phyloP scores from a whole-genome alignment of 2,113 vertebrate species.

The Piprites chloris region DNA sequence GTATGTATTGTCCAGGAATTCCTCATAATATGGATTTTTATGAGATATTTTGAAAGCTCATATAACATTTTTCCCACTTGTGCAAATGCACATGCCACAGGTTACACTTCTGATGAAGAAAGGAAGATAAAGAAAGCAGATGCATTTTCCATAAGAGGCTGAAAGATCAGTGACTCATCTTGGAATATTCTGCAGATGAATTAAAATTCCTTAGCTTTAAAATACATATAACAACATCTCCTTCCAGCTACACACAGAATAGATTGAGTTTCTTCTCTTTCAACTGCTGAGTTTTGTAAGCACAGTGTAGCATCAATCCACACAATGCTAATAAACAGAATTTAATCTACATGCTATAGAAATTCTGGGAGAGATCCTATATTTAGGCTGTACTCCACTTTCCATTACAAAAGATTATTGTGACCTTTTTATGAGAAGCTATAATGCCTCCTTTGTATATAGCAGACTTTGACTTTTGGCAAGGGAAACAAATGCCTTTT shows the following conservation, averaged over 20 bases:
- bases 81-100: background rate
- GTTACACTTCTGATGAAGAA: background rate
- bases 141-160: background rate
- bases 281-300: background rate
- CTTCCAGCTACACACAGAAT: background rate
- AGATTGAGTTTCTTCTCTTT: background rate
- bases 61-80: background rate
- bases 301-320: background rate
- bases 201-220: background rate
- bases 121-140: background rate
- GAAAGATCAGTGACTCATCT: background rate
- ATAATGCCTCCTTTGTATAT: slow-evolving; percentile 59
- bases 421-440: slow-evolving; percentile 47
- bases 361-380: slow-evolving; percentile 39
- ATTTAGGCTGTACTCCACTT: slow-evolving; percentile 35
- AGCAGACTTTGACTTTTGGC: slow-evolving; percentile 44
- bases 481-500: slow-evolving; percentile 15
- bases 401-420: slow-evolving; percentile 44
- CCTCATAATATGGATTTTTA: background rate
- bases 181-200: background rate
- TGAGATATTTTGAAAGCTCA: background rate
- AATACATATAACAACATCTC: background rate
- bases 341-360: background rate
- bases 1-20: background rate
- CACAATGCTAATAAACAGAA: background rate